A percentile compares a stretch with the other conserved stretches of the same genome.
phyloP scores from a whole-genome alignment of 2,888 invertebrate genomes.

The Cryptus armator region DNA sequence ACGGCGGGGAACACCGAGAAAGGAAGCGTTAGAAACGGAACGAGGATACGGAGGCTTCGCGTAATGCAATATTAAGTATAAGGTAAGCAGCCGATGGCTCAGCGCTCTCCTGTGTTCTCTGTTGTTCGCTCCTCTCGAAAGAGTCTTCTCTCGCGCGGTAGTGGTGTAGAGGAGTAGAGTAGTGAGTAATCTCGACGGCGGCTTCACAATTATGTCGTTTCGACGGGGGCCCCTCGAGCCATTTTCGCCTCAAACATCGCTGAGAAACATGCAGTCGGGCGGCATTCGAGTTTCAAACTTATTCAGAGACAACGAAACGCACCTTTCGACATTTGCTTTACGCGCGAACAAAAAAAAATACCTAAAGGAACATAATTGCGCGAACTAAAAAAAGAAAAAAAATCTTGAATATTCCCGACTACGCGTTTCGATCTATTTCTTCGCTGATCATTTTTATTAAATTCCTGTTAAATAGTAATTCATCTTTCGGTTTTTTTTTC shows the following conservation, averaged over 20 bases:
- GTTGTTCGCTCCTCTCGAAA: constrained; percentile 39
- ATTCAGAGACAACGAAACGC: constrained; percentile 60
- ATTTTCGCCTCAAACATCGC: constrained; percentile 53
- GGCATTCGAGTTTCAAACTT: constrained; percentile 54
- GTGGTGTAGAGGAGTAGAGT: constrained; percentile 34
- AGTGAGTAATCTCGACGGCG: constrained; percentile 67
- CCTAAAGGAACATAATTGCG: background rate
- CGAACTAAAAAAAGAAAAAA: no score
- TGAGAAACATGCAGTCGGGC: constrained; percentile 56
- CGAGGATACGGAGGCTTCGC: constrained; percentile 59
- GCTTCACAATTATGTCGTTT: constrained; percentile 79
- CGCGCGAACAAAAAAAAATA: background rate
- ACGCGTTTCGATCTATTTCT: no score
- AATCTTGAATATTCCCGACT: no score
- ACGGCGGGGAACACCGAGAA: background rate
- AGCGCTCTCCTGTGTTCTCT: constrained; percentile 13
- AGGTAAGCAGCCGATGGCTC: constrained; percentile 73
- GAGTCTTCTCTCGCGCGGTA: background rate
- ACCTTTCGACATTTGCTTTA: constrained; percentile 30
- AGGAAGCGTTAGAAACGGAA: constrained; percentile 1
- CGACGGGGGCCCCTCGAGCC: constrained; percentile 55
- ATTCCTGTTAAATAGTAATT: no score
- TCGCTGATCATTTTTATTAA: no score
- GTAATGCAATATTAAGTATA: constrained; percentile 83
- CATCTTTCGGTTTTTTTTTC: no score